Evolutionary conservation across 1,140 invertebrate species (phyloP).

Genomic region (Drusus annulatus): DNA sequence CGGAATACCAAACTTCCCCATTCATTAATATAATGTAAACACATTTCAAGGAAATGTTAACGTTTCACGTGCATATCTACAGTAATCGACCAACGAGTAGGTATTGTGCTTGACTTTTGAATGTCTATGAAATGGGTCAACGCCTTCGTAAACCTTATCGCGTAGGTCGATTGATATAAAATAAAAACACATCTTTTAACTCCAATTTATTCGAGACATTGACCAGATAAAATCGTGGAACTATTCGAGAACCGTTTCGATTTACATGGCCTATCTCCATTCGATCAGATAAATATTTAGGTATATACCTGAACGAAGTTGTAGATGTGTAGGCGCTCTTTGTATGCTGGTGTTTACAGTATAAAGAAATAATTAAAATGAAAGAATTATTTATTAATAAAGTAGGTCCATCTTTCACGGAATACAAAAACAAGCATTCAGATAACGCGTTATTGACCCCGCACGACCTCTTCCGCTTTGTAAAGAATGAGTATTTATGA

Average conservation of each 20-base stretch:
- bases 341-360: not conserved
- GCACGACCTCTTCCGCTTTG: slow-evolving; percentile 3
- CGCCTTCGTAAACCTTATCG: slow-evolving; percentile 28
- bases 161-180: slow-evolving; percentile 6
- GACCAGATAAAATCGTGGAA: slow-evolving; percentile 17
- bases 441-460: slow-evolving; percentile 31
- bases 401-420: not conserved
- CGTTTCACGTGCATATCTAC: too few species aligned
- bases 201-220: slow-evolving; percentile 9
- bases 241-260: not conserved
- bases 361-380: not conserved
- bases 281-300: slow-evolving; percentile 1
- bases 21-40: too few species aligned
- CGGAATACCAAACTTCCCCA: too few species aligned
- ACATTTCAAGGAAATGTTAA: too few species aligned
- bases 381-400: slow-evolving; percentile 6
- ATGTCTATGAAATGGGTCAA: slow-evolving; percentile 20
- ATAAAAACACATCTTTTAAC: slow-evolving; percentile 20
- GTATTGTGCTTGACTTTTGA: not conserved
- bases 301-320: not conserved
- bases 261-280: slow-evolving; percentile 21
- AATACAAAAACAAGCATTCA: slow-evolving; percentile 4
- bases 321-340: not conserved
- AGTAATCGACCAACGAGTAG: too few species aligned
- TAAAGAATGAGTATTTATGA: slow-evolving; percentile 19